These are phyloP conservation scores for Archilochus colubris DNA, from an alignment of 2,113 vertebrate species.

Conservation along the genomic window DNA sequence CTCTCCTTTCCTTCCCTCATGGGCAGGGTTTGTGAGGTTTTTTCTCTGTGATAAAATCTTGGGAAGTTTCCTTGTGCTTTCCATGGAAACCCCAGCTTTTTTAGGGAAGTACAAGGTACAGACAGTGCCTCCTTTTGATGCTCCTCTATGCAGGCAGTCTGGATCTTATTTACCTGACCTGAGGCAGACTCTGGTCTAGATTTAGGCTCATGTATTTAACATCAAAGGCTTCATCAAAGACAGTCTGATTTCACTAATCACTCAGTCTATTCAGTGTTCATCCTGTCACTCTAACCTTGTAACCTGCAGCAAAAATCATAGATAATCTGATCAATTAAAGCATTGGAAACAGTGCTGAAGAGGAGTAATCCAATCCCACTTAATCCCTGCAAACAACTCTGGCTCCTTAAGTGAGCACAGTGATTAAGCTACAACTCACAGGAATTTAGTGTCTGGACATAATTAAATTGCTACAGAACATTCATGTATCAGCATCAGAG, in stretches of 20 bases:
- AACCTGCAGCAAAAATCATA: neutral
- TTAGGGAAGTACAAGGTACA: neutral
- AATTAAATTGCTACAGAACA: neutral
- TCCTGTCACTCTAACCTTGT: neutral
- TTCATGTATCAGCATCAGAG: neutral
- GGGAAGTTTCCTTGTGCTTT: neutral
- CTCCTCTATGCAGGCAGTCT: neutral
- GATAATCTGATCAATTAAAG: neutral
- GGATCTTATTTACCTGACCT: neutral
- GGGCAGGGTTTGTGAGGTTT: neutral
- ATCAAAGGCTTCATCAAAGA: neutral
- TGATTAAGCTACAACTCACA: neutral
- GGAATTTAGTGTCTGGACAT: neutral
- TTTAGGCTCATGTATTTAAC: neutral
- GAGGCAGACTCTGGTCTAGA: neutral
- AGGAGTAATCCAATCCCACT: neutral
- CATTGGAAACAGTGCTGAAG: neutral
- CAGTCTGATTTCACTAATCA: neutral
- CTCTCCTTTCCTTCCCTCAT: neutral
- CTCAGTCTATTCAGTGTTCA: neutral
- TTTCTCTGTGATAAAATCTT: neutral
- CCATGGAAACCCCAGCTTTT: neutral
- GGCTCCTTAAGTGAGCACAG: neutral
- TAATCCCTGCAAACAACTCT: neutral
- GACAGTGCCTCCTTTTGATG: neutral